Percentiles rank a stretch among this genome's conserved stretches.
Evolutionary conservation across 1,140 invertebrate species (phyloP).

Genomic region (Anadara kagoshimensis): DNA sequence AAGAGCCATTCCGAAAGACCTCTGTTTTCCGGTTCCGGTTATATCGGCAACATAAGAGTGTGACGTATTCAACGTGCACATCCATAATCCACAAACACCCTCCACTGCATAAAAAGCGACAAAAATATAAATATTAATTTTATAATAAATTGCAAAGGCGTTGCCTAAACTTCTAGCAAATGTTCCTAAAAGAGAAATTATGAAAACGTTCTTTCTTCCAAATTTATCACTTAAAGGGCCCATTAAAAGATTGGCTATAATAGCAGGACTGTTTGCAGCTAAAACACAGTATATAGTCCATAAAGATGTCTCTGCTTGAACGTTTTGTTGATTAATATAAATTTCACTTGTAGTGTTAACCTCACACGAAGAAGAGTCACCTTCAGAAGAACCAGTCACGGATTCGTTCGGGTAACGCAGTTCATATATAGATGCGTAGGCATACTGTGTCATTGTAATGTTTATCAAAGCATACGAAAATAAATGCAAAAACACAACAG

Average conservation of each 20-base stretch:
- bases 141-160: slow-evolving; percentile 14
- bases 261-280: neutral
- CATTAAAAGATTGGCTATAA: slow-evolving; percentile 7
- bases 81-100: slow-evolving; percentile 2
- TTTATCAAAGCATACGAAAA: too few relatives aligned
- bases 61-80: neutral
- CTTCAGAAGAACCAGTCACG: too few relatives aligned
- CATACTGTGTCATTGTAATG: too few relatives aligned
- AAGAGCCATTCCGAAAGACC: slow-evolving; percentile 12
- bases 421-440: too few relatives aligned
- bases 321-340: neutral
- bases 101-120: slow-evolving; percentile 3
- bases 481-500: too few relatives aligned
- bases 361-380: neutral
- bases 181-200: slow-evolving; percentile 3
- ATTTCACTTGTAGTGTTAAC: neutral
- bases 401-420: too few relatives aligned
- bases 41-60: neutral
- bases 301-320: slow-evolving; percentile 3
- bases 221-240: slow-evolving; percentile 9
- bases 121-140: slow-evolving; percentile 5
- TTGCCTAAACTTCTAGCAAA: neutral
- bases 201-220: slow-evolving; percentile 23
- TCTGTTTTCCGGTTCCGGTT: slow-evolving; percentile 5
- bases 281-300: slow-evolving; percentile 12